Base-by-base conservation (phyloP, 2,113 vertebrate species). In the Hemiscyllium ocellatum region DNA sequence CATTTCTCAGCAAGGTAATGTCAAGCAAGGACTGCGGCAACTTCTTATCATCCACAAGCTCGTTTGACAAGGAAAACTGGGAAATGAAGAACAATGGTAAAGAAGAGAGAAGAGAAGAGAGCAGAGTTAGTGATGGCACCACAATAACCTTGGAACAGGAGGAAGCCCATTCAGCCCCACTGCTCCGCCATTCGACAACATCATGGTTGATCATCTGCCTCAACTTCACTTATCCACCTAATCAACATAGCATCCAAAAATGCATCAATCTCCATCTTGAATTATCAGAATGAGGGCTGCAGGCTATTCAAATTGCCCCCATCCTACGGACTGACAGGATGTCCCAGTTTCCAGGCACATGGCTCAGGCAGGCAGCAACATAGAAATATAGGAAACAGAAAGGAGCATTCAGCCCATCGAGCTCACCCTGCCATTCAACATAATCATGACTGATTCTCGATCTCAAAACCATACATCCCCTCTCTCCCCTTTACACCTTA, bases 51-150 rank as follows among this genome's bases (percentile, higher is more conserved):
- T 99, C 98, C 0, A 98, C 98, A 22, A 99, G 99, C 96, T 99
- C 99, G 0, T 97, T 98, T 97, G 99, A 99, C 97, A 99, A 97
- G 0, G 99, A 99, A 96, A 99, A 99, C 99, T 99, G 97, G 8
- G 12, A 93, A 93, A 8, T 90, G 56, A 65, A 90, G 96, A 72
- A 95, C 56, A 95, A 70, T 4, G 12, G 5, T 26, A 72, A 37
- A n/a, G 24, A 72, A 1, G 3, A 87, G 85, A 89, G 50, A 29
- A 0, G 42, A 52, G 61, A 66, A 29, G 69, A 33, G 68, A 66
- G 26, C 42, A 72, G 68, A 52, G 13, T 26, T 52, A n/a, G 61
- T 4, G 37, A 22, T 47, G 42, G 37, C 17, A 47, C 4, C 78
- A 83, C 17, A 33, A 65, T 33, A 24, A 56, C 10, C 56, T 10